Evolutionary conservation across 2,113 vertebrate genomes (phyloP).

Genomic region (Panthera uncia): DNA sequence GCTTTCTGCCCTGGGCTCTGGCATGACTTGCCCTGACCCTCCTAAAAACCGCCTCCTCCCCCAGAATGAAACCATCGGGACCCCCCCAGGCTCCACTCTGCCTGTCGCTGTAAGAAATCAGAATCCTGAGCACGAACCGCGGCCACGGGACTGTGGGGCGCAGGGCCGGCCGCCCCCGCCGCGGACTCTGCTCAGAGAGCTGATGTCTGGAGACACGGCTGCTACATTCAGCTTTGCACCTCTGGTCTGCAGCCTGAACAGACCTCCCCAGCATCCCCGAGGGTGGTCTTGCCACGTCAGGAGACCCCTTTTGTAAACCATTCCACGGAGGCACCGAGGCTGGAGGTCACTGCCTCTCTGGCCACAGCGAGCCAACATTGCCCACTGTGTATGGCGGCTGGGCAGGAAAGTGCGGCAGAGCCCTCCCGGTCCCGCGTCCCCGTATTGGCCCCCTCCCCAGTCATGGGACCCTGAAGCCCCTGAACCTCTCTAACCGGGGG

Average conservation of each 20-base stretch:
- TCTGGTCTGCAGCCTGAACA: background rate
- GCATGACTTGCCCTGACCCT: constrained; percentile 66
- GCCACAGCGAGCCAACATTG: background rate
- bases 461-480: background rate
- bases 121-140: background rate
- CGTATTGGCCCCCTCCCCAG: background rate
- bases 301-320: background rate
- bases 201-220: background rate
- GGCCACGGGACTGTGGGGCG: background rate
- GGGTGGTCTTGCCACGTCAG: background rate
- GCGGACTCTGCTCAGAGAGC: background rate
- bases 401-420: background rate
- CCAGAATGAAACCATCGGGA: background rate
- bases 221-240: background rate
- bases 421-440: rapidly evolving
- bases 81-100: background rate
- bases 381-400: rapidly evolving
- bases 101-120: background rate
- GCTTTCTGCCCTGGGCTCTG: constrained; percentile 48
- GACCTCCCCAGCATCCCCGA: background rate
- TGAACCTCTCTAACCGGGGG: background rate
- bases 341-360: background rate
- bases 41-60: background rate
- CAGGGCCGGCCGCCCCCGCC: background rate
- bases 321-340: background rate